Evolutionary conservation across 2,797 vertebrate genomes (phyloP).

Genomic region (Danionella dracula): DNA sequence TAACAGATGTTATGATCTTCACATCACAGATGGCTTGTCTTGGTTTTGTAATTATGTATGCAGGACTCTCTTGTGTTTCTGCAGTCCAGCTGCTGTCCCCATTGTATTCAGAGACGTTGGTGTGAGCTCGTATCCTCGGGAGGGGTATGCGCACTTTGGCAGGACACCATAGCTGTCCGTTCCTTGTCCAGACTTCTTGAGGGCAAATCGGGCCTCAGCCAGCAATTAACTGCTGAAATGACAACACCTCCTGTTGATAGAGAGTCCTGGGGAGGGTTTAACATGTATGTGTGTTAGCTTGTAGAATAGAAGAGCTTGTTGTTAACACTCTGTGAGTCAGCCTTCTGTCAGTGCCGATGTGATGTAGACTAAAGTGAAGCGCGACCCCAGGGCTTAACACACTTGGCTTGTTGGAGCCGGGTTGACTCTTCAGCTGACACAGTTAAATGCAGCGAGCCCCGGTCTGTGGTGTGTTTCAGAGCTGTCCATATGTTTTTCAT

Average conservation of each 20-base stretch:
- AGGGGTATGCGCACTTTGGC: background rate
- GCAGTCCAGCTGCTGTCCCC: slow-evolving; percentile 48
- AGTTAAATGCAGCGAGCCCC: slow-evolving; percentile 16
- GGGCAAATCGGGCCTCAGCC: slow-evolving; percentile 29
- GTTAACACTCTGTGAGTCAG: slow-evolving; percentile 18
- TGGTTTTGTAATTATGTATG: slow-evolving; percentile 39
- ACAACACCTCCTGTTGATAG: slow-evolving; percentile 66
- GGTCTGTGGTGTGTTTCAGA: background rate
- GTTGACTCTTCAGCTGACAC: slow-evolving; percentile 15
- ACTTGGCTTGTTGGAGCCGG: slow-evolving; percentile 8
- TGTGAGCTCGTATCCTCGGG: background rate
- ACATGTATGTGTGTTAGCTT: slow-evolving; percentile 32
- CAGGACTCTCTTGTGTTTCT: slow-evolving; percentile 34
- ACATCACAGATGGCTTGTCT: slow-evolving; percentile 51
- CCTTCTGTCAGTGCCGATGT: slow-evolving; percentile 49
- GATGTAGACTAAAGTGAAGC: slow-evolving; percentile 33
- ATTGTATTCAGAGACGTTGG: slow-evolving; percentile 38
- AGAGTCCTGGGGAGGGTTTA: slow-evolving; percentile 36
- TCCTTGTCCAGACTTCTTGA: slow-evolving; percentile 24
- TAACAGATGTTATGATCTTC: slow-evolving; percentile 39
- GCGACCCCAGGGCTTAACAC: slow-evolving; percentile 27
- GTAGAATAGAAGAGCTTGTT: slow-evolving; percentile 50
- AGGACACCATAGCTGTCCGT: slow-evolving; percentile 19
- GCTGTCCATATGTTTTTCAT: background rate
- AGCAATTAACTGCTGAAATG: slow-evolving; percentile 63